These are phyloP conservation scores for Protobothrops mucrosquamatus DNA, from an alignment of 2,113 vertebrate genomes.

Conservation along the genomic window DNA sequence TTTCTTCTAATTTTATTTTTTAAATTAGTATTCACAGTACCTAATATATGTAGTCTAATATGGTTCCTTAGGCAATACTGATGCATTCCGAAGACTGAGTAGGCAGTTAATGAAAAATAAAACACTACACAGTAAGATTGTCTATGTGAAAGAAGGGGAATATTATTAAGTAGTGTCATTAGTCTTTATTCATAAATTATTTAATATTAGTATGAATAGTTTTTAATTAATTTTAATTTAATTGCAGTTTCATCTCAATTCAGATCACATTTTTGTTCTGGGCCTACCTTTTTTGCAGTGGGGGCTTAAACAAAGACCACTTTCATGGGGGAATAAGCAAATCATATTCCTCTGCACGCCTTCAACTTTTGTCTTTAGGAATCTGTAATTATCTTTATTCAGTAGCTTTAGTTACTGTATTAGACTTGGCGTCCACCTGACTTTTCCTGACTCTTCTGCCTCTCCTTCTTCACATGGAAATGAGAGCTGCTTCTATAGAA, in stretches of 20 bases:
- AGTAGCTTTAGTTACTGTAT: no score
- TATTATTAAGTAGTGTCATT: background rate
- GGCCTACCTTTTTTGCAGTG: background rate
- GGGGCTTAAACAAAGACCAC: background rate
- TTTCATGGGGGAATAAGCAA: background rate
- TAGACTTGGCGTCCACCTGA: no score
- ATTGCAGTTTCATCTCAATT: background rate
- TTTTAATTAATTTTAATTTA: background rate
- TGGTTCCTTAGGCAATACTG: no score
- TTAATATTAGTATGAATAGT: background rate
- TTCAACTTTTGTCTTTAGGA: background rate
- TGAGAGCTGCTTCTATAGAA: no score
- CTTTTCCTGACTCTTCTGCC: no score
- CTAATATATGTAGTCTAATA: no score
- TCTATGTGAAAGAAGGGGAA: background rate
- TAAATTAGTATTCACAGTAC: background rate
- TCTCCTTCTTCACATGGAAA: no score
- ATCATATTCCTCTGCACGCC: background rate
- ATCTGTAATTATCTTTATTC: background rate
- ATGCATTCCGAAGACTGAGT: no score
- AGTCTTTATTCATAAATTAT: background rate
- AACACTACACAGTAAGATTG: no score
- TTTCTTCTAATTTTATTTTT: background rate
- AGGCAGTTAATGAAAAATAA: no score
- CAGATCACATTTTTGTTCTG: background rate